Percentiles rank a stretch among this genome's conserved stretches.
Conservation (phyloP, 37 sponge, comb jelly and placozoan species). For the Spongilla lacustris region DNA sequence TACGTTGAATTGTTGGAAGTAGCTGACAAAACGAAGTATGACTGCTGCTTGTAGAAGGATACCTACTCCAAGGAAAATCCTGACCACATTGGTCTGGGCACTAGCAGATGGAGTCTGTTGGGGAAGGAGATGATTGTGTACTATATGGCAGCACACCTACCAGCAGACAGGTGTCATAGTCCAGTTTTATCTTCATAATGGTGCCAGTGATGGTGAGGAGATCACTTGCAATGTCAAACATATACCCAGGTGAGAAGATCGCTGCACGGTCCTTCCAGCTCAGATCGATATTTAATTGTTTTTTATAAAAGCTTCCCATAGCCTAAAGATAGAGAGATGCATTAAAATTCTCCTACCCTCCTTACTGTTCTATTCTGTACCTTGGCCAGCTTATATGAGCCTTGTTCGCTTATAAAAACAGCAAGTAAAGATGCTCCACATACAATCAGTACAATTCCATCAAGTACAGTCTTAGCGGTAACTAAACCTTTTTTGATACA, state of each 20-base stretch:
- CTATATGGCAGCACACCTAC: background rate
- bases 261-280: conserved; percentile 59
- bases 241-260: conserved; percentile 29
- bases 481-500: background rate
- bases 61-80: conserved; percentile 50
- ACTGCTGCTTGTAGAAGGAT: conserved; percentile 36
- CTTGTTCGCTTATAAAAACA: background rate
- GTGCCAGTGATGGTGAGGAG: conserved; percentile 27
- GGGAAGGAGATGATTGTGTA: background rate
- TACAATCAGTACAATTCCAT: background rate
- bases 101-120: background rate
- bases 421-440: background rate
- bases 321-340: conserved; percentile 8
- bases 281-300: conserved; percentile 26
- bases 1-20: conserved; percentile 61
- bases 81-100: background rate
- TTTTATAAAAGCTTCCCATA: conserved; percentile 49
- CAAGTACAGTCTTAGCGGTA: background rate
- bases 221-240: conserved; percentile 42
- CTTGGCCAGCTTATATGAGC: background rate
- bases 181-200: conserved; percentile 32
- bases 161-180: background rate
- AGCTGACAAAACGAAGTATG: conserved; percentile 48
- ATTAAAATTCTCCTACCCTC: background rate
- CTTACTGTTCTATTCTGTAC: background rate